phyloP scores from a whole-genome alignment of 2,888 invertebrate species.

The Drosophila barbarae region DNA sequence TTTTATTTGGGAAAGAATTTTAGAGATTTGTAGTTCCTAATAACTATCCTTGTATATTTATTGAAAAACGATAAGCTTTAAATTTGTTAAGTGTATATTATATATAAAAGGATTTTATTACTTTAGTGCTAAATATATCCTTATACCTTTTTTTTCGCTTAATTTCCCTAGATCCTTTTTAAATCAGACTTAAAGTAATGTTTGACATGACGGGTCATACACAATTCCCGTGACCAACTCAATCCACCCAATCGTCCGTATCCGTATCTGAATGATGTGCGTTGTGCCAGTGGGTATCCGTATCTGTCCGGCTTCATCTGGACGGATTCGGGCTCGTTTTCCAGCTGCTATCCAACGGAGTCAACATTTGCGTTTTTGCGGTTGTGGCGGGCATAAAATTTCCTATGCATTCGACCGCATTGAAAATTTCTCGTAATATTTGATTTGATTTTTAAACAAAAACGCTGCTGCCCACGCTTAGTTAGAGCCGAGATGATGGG shows the following conservation, averaged over 20 bases:
- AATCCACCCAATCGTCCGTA: neutral
- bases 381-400: slow-evolving; percentile 65
- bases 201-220: slow-evolving; percentile 1
- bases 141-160: too few relatives aligned
- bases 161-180: neutral
- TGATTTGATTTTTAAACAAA: slow-evolving; percentile 72
- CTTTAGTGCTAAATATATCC: too few relatives aligned
- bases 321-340: slow-evolving; percentile 2
- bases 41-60: too few relatives aligned
- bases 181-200: neutral
- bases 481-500: slow-evolving; percentile 12
- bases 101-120: too few relatives aligned
- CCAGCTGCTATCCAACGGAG: slow-evolving; percentile 40
- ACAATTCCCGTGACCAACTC: slow-evolving; percentile 7
- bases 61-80: too few relatives aligned
- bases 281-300: slow-evolving; percentile 13
- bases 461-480: slow-evolving; percentile 46
- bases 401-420: slow-evolving; percentile 74
- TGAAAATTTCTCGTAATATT: slow-evolving; percentile 74
- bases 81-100: too few relatives aligned
- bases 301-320: slow-evolving; percentile 27
- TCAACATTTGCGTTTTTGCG: slow-evolving; percentile 72
- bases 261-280: slow-evolving; percentile 26
- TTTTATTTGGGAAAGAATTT: too few relatives aligned
- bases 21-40: too few relatives aligned